Evolutionary conservation across 2,113 vertebrate genomes (phyloP).

Genomic region (Heptranchias perlo): DNA sequence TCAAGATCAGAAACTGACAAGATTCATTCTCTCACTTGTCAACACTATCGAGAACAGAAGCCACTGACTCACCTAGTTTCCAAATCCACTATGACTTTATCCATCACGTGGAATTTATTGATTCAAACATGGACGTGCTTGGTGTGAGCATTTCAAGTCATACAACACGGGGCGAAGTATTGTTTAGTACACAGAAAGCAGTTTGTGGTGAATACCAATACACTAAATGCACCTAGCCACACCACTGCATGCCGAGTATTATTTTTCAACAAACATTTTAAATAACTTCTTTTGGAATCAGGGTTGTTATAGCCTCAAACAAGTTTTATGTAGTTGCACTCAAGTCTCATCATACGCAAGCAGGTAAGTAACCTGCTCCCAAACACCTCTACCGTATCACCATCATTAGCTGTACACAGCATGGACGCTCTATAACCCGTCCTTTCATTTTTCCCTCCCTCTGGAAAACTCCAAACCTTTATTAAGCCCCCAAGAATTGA

Average conservation of each 20-base stretch:
- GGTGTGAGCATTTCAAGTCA: neutral
- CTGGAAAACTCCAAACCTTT: neutral
- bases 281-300: neutral
- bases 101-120: neutral
- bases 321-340: neutral
- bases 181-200: neutral
- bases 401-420: neutral
- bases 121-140: neutral
- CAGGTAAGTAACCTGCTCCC: neutral
- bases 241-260: neutral
- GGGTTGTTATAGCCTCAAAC: neutral
- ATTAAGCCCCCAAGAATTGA: neutral
- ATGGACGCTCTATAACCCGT: neutral
- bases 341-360: neutral
- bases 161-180: neutral
- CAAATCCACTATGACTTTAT: neutral
- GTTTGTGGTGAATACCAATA: neutral
- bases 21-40: neutral
- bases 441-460: neutral
- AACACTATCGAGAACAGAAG: neutral
- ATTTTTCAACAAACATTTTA: neutral
- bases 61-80: neutral
- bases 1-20: neutral
- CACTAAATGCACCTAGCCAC: neutral
- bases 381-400: neutral